Evolutionary conservation across 1,140 invertebrate species (phyloP).

Genomic region (Cotesia chilonis): DNA sequence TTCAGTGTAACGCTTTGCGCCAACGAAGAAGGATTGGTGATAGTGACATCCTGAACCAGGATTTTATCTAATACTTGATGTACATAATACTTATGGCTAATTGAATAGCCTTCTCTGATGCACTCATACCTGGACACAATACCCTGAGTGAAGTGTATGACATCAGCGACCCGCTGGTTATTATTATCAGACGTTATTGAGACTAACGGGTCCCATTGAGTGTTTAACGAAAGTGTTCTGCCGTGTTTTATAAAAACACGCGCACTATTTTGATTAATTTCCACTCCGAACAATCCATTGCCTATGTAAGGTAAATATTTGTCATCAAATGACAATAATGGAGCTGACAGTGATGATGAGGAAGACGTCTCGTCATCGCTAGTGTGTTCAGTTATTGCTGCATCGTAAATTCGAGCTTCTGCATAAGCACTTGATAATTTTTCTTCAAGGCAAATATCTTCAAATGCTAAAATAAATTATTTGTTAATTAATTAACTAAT

Average conservation of each 20-base stretch:
- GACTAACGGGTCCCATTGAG: constrained; percentile 80
- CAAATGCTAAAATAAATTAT: constrained; percentile 58
- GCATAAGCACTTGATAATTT: constrained; percentile 70
- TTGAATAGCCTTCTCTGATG: constrained; percentile 71
- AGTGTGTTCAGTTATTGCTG: constrained; percentile 72
- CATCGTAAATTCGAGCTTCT: constrained; percentile 73
- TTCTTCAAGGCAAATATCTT: constrained; percentile 73
- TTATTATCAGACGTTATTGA: constrained; percentile 64
- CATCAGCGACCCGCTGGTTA: constrained; percentile 69
- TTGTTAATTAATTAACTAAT: constrained; percentile 22
- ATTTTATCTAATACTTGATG: constrained; percentile 80
- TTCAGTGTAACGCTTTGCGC: constrained; percentile 68
- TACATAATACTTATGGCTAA: constrained; percentile 79
- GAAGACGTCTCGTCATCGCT: constrained; percentile 50
- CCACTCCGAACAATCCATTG: constrained; percentile 78
- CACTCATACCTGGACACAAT: constrained; percentile 76
- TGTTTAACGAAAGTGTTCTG: constrained; percentile 74
- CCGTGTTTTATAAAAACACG: constrained; percentile 76
- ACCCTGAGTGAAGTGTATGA: constrained; percentile 75
- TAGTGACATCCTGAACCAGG: constrained; percentile 81
- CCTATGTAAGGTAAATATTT: constrained; percentile 80
- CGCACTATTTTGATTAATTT: constrained; percentile 70
- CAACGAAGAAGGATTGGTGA: constrained; percentile 75
- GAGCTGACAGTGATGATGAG: constrained; percentile 41
- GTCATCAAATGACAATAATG: constrained; percentile 60